Percentiles rank a stretch among this genome's conserved stretches.
phyloP scores from a whole-genome alignment of 2,113 vertebrate genomes.

The Dermatemys mawii region DNA sequence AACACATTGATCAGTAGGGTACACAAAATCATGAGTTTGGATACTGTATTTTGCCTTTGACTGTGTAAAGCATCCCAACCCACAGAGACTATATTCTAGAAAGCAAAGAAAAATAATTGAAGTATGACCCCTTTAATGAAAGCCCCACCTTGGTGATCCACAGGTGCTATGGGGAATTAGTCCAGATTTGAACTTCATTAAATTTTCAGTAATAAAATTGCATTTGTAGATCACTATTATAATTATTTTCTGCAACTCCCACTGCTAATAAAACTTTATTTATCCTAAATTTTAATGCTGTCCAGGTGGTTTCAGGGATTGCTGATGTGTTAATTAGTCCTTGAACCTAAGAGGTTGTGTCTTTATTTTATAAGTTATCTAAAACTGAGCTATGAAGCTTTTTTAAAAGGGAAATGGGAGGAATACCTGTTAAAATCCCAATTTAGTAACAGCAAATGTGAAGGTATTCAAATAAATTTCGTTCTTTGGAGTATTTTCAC shows the following conservation, averaged over 20 bases:
- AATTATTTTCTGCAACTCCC: not conserved
- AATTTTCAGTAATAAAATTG: not conserved
- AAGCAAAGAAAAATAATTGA: not conserved
- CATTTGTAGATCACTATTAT: not conserved
- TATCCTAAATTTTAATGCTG: not conserved
- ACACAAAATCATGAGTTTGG: not conserved
- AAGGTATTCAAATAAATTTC: not conserved
- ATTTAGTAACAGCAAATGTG: accelerated
- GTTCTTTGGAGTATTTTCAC: not conserved
- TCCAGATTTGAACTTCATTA: not conserved
- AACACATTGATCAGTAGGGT: not conserved
- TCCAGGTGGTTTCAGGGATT: not conserved
- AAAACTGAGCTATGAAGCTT: not conserved
- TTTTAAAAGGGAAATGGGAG: not conserved
- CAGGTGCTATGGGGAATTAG: not conserved
- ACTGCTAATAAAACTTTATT: conserved; percentile 20
- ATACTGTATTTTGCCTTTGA: accelerated
- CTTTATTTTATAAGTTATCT: not conserved
- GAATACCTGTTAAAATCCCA: not conserved
- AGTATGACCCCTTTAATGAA: not conserved
- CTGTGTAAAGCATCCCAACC: not conserved
- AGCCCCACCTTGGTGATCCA: not conserved
- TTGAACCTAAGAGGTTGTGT: not conserved
- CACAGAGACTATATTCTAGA: not conserved
- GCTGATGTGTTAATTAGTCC: not conserved